Percentiles rank a stretch among this genome's conserved stretches.
phyloP scores from a whole-genome alignment of 2,113 vertebrate species.

The Zootoca vivipara region DNA sequence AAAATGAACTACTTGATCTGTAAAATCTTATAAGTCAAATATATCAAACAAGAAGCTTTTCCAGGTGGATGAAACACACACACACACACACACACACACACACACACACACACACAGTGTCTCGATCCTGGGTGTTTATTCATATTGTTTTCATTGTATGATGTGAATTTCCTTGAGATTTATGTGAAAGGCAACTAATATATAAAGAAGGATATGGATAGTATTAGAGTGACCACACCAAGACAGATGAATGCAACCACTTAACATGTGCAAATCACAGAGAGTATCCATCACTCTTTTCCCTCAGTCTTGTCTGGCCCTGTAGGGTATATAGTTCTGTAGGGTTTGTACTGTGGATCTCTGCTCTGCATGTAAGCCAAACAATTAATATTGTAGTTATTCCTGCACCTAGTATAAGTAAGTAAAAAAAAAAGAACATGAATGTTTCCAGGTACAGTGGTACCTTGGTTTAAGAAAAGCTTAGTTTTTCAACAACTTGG shows the following conservation, averaged over 20 bases:
- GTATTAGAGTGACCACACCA: not conserved
- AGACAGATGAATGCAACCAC: not conserved
- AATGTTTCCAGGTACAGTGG: not conserved
- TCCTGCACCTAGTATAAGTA: not conserved
- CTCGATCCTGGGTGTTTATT: no score
- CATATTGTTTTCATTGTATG: no score
- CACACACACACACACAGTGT: no score
- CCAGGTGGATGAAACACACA: no score
- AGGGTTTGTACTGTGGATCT: not conserved
- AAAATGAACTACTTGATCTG: not conserved
- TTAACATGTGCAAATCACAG: not conserved
- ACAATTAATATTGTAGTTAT: not conserved
- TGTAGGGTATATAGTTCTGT: not conserved
- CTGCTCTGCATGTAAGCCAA: not conserved
- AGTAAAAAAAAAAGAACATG: no score
- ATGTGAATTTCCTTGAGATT: no score
- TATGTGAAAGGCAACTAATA: no score
- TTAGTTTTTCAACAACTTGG: no score
- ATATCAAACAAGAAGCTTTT: not conserved
- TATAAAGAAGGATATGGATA: not conserved
- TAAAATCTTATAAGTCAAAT: conserved; percentile 1
- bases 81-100: no score
- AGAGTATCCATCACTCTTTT: not conserved
- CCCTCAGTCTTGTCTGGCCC: no score
- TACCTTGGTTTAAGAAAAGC: no score